Base-by-base conservation (phyloP, 2,113 vertebrate species). In the Sinocyclocheilus anophthalmus region DNA sequence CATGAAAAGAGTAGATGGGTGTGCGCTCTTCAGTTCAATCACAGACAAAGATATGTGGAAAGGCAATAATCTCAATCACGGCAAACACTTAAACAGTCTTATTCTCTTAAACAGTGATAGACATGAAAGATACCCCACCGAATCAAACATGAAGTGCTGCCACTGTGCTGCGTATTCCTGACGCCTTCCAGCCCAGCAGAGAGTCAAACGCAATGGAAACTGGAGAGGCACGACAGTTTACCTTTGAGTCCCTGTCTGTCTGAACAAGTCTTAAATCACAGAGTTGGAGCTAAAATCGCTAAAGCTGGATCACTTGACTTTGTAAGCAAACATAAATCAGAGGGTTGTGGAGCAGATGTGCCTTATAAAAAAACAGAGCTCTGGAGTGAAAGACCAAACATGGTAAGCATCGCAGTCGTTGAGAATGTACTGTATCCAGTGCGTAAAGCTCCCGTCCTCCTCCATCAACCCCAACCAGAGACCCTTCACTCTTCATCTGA, bases 21-120 rank as follows among this genome's bases (percentile, higher is more conserved):
- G 77, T 22, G 73, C 53, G 53, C n/a, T 72, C 65, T 88, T 88
- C 39, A 42, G 76, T 73, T 89, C 85, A 81, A 11, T 80, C 81
- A 39, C 30, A 69, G 10, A 70, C 57, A 12, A 26, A 53, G 78
- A 33, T 33, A 30, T 57, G 39, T 33, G 63, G 78, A 59, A 30
- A 81, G 67, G 37, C 3, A 72, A 20, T 33, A 63, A 24, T 81
- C 78, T 42, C 78, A 63, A 20, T 55, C 73, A 0, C 6, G 10
- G 5, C 13, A 55, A 55, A 77, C 13, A 55, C 16, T 20, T 0
- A 0, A 26, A 26, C 26, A 26, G 26, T 26, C 1, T 26, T 26
- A 57, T 20, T 55, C 26, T 33, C n/a, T 42, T n/a, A 73, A 37
- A 45, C 5, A 8, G 10, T 45, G 39, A 75, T 22, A 5, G 70